A percentile compares a stretch with the other conserved stretches of the same genome.
Evolutionary conservation across 1,140 invertebrate genomes (phyloP).

Genomic region (Plutomurus gul): DNA sequence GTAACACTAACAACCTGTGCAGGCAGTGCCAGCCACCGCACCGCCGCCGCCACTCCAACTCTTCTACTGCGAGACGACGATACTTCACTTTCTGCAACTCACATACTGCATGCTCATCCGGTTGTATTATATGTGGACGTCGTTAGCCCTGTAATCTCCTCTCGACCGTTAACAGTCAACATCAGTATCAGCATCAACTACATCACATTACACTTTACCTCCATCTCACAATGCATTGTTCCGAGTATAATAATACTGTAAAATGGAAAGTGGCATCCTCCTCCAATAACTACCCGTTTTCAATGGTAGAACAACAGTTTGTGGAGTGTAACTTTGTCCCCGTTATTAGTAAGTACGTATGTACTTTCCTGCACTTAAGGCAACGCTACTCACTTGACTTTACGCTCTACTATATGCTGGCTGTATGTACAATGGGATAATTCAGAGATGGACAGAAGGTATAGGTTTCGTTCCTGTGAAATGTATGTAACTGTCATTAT

Average conservation of each 20-base stretch:
- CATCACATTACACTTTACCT: conserved; percentile 23
- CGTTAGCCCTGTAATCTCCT: conserved; percentile 13
- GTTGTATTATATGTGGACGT: conserved; percentile 5
- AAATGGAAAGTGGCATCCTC: background rate
- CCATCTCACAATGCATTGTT: background rate
- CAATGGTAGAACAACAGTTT: background rate
- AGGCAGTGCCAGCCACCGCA: background rate
- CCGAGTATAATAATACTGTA: conserved; percentile 3
- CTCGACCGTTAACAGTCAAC: conserved; percentile 28
- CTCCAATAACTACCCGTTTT: background rate
- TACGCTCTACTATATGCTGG: too few species aligned
- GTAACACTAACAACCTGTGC: conserved; percentile 16
- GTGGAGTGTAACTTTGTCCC: background rate
- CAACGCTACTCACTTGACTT: too few species aligned
- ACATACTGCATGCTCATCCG: background rate
- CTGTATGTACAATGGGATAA: too few species aligned
- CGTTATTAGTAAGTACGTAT: too few species aligned
- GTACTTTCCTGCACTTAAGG: background rate
- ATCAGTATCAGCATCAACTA: conserved; percentile 27
- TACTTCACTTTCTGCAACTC: conserved; percentile 6
- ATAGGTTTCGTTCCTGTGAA: too few species aligned
- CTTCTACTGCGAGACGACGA: too few species aligned
- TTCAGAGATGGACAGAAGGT: too few species aligned
- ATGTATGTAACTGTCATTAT: too few species aligned
- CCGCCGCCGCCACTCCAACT: background rate